Conservation (phyloP, 1,140 invertebrate genomes). For the Antheraea pernyi region DNA sequence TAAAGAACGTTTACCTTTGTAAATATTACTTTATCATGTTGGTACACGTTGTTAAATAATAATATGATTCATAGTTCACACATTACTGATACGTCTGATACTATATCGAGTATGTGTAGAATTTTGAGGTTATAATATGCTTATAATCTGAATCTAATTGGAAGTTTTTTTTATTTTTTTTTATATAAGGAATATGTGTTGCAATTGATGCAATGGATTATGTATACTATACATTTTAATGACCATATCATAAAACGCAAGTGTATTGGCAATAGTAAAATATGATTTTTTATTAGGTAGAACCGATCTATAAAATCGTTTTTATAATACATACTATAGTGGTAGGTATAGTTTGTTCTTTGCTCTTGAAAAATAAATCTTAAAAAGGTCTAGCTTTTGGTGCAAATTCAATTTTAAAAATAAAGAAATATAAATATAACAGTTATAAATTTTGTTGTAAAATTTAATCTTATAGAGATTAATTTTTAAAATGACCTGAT, state of each 20-base stretch:
- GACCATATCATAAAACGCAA: neutral
- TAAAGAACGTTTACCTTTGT: neutral
- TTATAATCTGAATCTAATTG: neutral
- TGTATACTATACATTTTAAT: neutral
- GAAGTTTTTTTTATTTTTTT: conserved; percentile 19
- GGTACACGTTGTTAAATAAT: conserved; percentile 21
- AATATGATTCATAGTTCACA: conserved; percentile 37
- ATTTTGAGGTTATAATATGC: neutral
- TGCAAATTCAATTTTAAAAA: no score
- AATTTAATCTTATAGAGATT: no score
- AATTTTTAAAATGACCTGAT: neutral
- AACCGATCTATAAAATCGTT: no score
- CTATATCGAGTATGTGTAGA: neutral
- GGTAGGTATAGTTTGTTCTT: no score
- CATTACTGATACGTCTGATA: neutral
- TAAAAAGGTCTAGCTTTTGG: no score
- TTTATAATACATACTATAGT: no score
- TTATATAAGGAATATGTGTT: neutral
- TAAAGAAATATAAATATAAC: no score
- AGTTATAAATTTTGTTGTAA: no score
- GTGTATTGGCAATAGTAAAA: no score
- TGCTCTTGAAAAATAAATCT: no score
- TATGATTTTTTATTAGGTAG: no score
- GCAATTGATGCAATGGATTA: neutral
- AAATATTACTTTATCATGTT: conserved; percentile 33